Conservation (phyloP, 2,797 vertebrate genomes). For the Loriculus beryllinus region DNA sequence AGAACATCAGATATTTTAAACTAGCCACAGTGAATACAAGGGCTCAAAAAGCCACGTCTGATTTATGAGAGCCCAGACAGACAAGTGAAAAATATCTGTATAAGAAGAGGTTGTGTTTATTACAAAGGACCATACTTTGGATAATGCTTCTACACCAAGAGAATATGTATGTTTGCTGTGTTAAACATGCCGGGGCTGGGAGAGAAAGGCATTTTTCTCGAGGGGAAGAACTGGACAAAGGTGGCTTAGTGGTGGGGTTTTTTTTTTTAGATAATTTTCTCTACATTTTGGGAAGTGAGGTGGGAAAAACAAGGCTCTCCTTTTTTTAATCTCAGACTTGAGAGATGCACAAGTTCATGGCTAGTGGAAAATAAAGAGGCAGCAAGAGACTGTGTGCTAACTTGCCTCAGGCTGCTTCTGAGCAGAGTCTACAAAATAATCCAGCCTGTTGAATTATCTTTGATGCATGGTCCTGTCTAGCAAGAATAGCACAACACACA, state of each 20-base stretch:
- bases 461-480: not conserved
- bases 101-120: not conserved
- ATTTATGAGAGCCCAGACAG: not conserved
- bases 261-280: not conserved
- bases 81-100: not conserved
- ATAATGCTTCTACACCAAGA: not conserved
- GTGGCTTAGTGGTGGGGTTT: not conserved
- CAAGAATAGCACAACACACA: not conserved
- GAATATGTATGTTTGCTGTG: not conserved
- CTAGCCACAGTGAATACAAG: not conserved
- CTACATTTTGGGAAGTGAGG: not conserved
- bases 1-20: not conserved
- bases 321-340: not conserved
- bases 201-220: not conserved
- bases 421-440: constrained; percentile 33
- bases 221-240: not conserved
- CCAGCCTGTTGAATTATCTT: constrained; percentile 40
- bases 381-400: constrained; percentile 27
- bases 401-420: constrained; percentile 23
- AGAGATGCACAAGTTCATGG: not conserved
- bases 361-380: not conserved
- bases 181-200: not conserved
- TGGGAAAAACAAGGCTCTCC: not conserved
- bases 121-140: not conserved
- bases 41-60: not conserved